Evolutionary conservation across 2,888 invertebrate species (phyloP).

Genomic region (Eumacrocentrus americanus): DNA sequence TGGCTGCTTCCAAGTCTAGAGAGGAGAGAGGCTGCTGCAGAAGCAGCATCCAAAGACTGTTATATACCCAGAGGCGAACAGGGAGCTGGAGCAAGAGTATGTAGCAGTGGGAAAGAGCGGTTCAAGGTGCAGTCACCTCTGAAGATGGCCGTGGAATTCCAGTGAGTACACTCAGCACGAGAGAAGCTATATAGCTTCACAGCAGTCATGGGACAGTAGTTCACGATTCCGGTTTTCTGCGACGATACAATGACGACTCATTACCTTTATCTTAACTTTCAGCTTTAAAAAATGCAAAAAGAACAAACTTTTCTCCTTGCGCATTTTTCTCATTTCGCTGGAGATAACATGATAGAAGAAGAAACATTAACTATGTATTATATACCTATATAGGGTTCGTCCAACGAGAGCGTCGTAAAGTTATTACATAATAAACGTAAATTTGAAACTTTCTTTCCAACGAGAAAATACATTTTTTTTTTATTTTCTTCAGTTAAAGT

Average conservation of each 20-base stretch:
- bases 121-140: slow-evolving; percentile 55
- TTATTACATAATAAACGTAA: neutral
- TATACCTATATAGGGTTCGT: too few relatives aligned
- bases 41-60: too few relatives aligned
- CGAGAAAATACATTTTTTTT: neutral
- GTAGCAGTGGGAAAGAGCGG: too few relatives aligned
- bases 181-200: slow-evolving; percentile 20
- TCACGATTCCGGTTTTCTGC: slow-evolving; percentile 10
- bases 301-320: too few relatives aligned
- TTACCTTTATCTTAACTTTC: neutral
- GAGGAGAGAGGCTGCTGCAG: too few relatives aligned
- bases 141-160: slow-evolving; percentile 40
- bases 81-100: too few relatives aligned
- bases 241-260: neutral
- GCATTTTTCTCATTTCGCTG: neutral
- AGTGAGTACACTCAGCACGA: slow-evolving; percentile 37
- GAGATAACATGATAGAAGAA: neutral
- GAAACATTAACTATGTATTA: neutral
- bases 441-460: neutral
- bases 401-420: neutral
- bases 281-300: neutral
- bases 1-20: too few relatives aligned
- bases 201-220: slow-evolving; percentile 20
- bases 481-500: neutral
- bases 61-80: too few relatives aligned